A percentile compares a stretch with the other conserved stretches of the same genome.
Conservation (phyloP, 2,888 invertebrate genomes). For the Dryocosmus kuriphilus region DNA sequence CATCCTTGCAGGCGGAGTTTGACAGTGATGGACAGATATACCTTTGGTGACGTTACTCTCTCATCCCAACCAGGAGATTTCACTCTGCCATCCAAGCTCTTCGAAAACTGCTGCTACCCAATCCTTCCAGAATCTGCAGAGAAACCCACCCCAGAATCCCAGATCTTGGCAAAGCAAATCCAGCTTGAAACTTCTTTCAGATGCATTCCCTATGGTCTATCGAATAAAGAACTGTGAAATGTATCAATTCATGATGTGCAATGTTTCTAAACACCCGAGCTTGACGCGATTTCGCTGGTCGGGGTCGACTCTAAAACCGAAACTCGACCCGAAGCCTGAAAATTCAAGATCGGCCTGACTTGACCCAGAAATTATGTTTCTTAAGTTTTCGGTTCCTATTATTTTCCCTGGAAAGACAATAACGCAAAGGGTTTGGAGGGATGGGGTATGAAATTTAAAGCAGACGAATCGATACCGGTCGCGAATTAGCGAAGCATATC, state of each 20-base stretch:
- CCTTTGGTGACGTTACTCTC: constrained; percentile 42
- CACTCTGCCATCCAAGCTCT: neutral
- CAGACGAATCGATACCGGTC: constrained; percentile 59
- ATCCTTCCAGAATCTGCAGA: neutral
- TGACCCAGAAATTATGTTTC: neutral
- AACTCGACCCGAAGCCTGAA: too few relatives aligned
- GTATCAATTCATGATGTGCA: neutral
- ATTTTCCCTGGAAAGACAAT: neutral
- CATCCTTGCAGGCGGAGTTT: constrained; percentile 34
- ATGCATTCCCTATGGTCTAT: neutral
- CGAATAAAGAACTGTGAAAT: neutral
- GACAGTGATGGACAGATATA: constrained; percentile 49
- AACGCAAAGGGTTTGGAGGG: neutral
- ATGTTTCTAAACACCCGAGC: neutral
- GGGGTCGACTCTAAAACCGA: too few relatives aligned
- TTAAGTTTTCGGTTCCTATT: neutral
- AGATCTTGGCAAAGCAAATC: neutral
- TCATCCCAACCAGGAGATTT: constrained; percentile 14
- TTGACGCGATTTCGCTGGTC: too few relatives aligned
- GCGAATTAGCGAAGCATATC: constrained; percentile 65
- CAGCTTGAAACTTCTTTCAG: neutral
- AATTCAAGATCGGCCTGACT: too few relatives aligned
- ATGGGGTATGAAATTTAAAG: constrained; percentile 51
- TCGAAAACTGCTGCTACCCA: neutral
- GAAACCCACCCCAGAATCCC: neutral